phyloP scores from a whole-genome alignment of 2,888 invertebrate genomes.

The Polyploca ridens region DNA sequence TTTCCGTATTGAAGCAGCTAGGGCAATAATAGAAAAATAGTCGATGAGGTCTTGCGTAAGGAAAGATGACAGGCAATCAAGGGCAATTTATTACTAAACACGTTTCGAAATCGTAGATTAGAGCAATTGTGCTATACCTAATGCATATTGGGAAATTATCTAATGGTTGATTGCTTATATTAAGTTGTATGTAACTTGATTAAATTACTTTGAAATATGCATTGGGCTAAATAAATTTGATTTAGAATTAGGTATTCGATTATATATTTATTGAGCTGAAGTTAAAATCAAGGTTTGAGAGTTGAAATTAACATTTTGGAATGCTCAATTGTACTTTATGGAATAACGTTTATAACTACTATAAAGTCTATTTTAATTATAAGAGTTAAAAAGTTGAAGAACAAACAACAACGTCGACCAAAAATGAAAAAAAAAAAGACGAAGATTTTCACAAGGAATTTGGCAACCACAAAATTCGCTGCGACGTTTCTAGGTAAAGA shows the following conservation, averaged over 20 bases:
- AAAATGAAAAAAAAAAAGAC: too few relatives aligned
- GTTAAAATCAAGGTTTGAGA: neutral
- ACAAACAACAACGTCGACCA: too few relatives aligned
- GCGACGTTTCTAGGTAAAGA: neutral
- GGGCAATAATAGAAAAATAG: neutral
- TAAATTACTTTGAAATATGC: neutral
- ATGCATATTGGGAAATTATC: constrained; percentile 11
- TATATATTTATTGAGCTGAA: neutral
- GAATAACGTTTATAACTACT: neutral
- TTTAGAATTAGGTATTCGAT: neutral
- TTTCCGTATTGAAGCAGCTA: neutral
- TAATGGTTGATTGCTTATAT: constrained; percentile 13
- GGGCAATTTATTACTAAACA: constrained; percentile 9
- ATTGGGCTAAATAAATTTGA: neutral
- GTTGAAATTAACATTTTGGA: neutral
- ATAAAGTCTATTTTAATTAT: too few relatives aligned
- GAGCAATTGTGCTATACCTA: constrained; percentile 12
- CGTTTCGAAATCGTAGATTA: constrained; percentile 11
- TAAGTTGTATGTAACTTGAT: neutral
- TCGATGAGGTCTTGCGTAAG: constrained; percentile 2
- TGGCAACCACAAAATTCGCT: neutral
- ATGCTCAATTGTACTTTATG: neutral
- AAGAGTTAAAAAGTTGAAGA: too few relatives aligned
- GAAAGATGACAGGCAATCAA: constrained; percentile 6
- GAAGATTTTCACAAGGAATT: neutral